phyloP scores from a whole-genome alignment of 2,888 invertebrate genomes.

The Sarcophaga caerulescens region DNA sequence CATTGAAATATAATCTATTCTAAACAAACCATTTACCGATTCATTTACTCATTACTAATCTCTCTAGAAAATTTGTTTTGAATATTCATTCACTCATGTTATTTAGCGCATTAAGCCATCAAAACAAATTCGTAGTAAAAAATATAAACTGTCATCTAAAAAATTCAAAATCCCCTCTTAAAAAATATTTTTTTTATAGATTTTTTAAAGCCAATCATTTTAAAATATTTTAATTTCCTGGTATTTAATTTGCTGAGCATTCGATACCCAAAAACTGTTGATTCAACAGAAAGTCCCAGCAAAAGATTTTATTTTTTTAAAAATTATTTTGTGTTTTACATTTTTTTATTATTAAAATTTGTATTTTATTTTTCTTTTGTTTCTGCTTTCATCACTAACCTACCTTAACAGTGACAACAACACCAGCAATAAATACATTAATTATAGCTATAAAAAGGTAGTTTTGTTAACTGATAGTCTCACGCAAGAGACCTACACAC shows the following conservation, averaged over 20 bases:
- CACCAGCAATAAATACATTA: neutral
- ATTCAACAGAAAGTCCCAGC: neutral
- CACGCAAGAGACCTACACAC: neutral
- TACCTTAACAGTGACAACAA: slow-evolving; percentile 17
- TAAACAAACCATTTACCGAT: too few relatives aligned
- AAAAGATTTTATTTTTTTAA: neutral
- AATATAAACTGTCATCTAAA: too few relatives aligned
- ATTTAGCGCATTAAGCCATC: too few relatives aligned
- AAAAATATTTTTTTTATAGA: too few relatives aligned
- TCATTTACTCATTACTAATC: too few relatives aligned
- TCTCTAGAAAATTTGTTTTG: too few relatives aligned
- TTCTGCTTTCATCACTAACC: slow-evolving; percentile 23
- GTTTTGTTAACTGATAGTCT: neutral
- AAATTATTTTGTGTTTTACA: neutral
- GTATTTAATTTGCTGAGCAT: neutral
- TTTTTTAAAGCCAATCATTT: neutral
- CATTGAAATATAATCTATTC: too few relatives aligned
- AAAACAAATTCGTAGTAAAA: too few relatives aligned
- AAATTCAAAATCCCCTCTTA: too few relatives aligned
- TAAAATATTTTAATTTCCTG: neutral
- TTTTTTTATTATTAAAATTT: neutral
- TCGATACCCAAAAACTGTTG: neutral
- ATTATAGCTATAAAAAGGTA: neutral
- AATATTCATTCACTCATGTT: too few relatives aligned
- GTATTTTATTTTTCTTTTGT: neutral